Evolutionary conservation across 2,113 vertebrate species (phyloP).

Genomic region (Xenus cinereus): DNA sequence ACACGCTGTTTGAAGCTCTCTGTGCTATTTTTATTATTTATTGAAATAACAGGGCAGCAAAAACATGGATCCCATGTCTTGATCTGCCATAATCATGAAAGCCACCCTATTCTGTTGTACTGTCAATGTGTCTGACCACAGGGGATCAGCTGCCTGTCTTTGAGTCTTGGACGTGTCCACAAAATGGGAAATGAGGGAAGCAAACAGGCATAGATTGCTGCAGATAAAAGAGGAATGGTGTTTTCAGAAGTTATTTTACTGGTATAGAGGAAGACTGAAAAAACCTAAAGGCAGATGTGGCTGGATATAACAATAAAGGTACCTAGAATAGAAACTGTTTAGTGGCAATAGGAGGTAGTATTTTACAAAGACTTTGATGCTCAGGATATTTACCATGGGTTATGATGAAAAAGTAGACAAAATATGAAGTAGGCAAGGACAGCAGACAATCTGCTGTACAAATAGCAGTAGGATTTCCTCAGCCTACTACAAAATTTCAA

Average conservation of each 20-base stretch:
- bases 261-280: neutral
- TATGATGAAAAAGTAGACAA: neutral
- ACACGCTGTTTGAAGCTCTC: neutral
- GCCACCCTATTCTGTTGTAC: neutral
- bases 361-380: neutral
- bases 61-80: neutral
- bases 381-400: neutral
- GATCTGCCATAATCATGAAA: neutral
- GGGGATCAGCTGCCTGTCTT: neutral
- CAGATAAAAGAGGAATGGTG: neutral
- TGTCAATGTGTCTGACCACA: neutral
- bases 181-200: neutral
- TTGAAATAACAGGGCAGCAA: neutral
- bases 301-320: neutral
- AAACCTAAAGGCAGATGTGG: neutral
- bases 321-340: neutral
- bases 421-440: neutral
- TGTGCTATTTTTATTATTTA: neutral
- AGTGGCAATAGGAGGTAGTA: neutral
- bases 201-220: neutral
- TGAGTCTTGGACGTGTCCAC: neutral
- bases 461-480: slow-evolving; percentile 1
- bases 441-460: neutral
- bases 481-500: neutral
- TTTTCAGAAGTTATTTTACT: neutral